Conservation (phyloP, 2,888 invertebrate species). For the Drosophila quasianomalipes region DNA sequence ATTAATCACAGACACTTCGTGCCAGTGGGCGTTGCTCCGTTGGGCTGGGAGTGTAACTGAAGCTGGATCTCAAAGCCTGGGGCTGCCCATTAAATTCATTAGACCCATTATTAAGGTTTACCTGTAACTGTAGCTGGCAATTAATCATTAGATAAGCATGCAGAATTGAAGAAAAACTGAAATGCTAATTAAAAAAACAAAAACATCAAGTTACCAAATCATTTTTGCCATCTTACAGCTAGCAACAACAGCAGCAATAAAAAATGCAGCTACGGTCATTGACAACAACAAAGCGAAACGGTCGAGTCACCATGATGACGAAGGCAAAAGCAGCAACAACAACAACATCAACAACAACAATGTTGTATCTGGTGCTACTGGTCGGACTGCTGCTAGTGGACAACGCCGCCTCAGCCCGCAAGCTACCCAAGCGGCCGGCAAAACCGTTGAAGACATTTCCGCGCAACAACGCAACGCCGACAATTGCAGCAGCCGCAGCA, state of each 20-base stretch:
- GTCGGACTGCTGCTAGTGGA: slow-evolving; percentile 67
- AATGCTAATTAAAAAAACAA: slow-evolving; percentile 76
- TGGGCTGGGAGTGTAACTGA: slow-evolving; percentile 29
- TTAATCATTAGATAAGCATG: slow-evolving; percentile 78
- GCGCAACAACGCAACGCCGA: slow-evolving; percentile 84
- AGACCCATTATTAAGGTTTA: slow-evolving; percentile 74
- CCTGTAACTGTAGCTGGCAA: slow-evolving; percentile 72
- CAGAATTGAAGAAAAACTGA: slow-evolving; percentile 37
- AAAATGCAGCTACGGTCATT: slow-evolving; percentile 71
- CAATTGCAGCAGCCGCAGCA: slow-evolving; percentile 57
- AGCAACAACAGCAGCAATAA: slow-evolving; percentile 32
- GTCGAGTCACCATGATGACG: slow-evolving; percentile 71
- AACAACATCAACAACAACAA: slow-evolving; percentile 49
- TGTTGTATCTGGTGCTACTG: slow-evolving; percentile 58
- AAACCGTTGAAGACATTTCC: slow-evolving; percentile 85
- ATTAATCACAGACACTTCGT: slow-evolving; percentile 72
- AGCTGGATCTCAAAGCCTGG: slow-evolving; percentile 2
- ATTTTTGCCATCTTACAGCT: slow-evolving; percentile 50
- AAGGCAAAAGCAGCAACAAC: slow-evolving; percentile 29
- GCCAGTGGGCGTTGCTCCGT: slow-evolving; percentile 65
- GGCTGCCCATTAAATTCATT: slow-evolving; percentile 44
- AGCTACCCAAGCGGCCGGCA: slow-evolving; percentile 82
- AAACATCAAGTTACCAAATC: slow-evolving; percentile 62
- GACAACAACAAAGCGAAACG: slow-evolving; percentile 60
- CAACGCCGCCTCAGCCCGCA: slow-evolving; percentile 82